Evolutionary conservation across 2,113 vertebrate species (phyloP).

Genomic region (Anser brachyrhynchus): DNA sequence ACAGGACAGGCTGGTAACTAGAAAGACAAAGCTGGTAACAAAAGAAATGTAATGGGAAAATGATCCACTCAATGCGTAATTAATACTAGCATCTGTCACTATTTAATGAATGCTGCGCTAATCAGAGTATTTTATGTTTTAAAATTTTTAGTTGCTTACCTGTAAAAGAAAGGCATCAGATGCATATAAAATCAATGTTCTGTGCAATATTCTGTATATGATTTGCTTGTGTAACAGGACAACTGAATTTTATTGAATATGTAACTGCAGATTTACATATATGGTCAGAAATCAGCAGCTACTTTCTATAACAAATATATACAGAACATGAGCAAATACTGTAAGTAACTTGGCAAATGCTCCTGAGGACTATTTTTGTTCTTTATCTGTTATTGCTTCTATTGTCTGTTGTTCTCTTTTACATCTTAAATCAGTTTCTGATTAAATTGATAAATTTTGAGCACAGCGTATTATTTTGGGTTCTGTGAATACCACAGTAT

Average conservation of each 20-base stretch:
- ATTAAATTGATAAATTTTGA: conserved; percentile 9
- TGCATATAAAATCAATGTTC: neutral
- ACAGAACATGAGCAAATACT: neutral
- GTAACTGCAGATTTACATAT: neutral
- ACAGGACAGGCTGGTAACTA: neutral
- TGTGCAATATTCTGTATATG: neutral
- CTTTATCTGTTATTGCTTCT: neutral
- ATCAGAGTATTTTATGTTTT: conserved; percentile 14
- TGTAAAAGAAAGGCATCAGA: neutral
- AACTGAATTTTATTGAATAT: neutral
- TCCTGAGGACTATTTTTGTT: conserved; percentile 8
- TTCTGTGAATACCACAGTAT: neutral
- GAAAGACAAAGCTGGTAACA: conserved; percentile 33
- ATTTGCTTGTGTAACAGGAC: neutral
- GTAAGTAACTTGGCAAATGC: neutral
- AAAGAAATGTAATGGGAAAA: conserved; percentile 51
- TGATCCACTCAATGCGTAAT: conserved; percentile 34
- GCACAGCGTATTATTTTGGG: neutral
- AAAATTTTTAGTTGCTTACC: conserved; percentile 16
- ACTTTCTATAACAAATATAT: neutral
- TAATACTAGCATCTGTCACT: conserved; percentile 67
- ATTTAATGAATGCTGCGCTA: conserved; percentile 37
- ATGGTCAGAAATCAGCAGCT: neutral
- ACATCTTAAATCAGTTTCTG: conserved; percentile 1
- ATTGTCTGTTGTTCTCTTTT: neutral